Conservation (phyloP, 2,888 invertebrate species). For the Drosophila rellima region DNA sequence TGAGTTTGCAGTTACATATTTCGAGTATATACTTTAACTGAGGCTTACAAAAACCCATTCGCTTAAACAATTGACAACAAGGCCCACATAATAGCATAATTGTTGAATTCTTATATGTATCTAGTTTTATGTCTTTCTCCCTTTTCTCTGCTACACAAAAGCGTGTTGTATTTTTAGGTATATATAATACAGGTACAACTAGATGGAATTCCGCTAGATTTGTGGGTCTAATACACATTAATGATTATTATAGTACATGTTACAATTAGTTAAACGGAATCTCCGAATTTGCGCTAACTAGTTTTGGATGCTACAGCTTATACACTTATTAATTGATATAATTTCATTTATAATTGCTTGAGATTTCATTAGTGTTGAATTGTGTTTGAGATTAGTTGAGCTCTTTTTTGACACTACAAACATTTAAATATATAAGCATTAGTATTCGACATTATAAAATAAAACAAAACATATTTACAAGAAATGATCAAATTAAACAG, state of each 20-base stretch:
- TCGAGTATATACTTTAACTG: conserved; percentile 53
- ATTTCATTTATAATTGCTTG: conserved; percentile 56
- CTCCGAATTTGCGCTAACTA: conserved; percentile 47
- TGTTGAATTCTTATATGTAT: conserved; percentile 23
- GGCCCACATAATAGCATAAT: conserved; percentile 44
- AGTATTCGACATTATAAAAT: conserved; percentile 13
- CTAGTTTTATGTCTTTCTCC: conserved; percentile 7
- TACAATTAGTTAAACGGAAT: conserved; percentile 50
- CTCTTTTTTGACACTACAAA: conserved; percentile 13
- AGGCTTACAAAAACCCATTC: conserved; percentile 37
- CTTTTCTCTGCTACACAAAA: conserved; percentile 25
- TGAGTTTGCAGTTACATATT: conserved; percentile 51
- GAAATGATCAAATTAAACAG: conserved; percentile 11
- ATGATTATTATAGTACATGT: conserved; percentile 36
- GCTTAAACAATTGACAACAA: conserved; percentile 57
- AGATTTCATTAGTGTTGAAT: conserved; percentile 47
- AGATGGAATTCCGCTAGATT: conserved; percentile 43
- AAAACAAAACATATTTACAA: conserved; percentile 30
- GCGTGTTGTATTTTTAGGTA: conserved; percentile 20
- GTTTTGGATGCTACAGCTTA: conserved; percentile 34
- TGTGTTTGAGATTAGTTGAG: conserved; percentile 24
- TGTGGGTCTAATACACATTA: conserved; percentile 17
- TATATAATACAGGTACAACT: conserved; percentile 61
- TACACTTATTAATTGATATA: conserved; percentile 45
- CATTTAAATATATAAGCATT: conserved; percentile 1